Conservation (phyloP, 2,888 invertebrate species). For the Mythimna impura region DNA sequence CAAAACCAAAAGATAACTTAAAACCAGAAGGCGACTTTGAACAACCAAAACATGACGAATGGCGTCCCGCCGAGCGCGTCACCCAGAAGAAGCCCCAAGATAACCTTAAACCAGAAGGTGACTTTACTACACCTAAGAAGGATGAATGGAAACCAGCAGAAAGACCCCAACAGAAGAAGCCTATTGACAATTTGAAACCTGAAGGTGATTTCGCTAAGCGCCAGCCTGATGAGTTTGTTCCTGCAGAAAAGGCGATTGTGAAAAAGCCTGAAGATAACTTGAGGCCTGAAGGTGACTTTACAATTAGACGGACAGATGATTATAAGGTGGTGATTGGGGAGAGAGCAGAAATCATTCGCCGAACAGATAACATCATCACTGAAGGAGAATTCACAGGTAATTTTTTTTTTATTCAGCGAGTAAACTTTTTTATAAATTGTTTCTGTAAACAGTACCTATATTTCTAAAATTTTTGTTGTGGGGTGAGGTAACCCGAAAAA, state of each 20-base stretch:
- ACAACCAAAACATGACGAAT: conserved; percentile 78
- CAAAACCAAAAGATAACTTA: conserved; percentile 80
- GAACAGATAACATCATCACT: conserved; percentile 92
- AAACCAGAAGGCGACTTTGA: conserved; percentile 74
- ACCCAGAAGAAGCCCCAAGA: conserved; percentile 79
- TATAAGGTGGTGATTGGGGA: conserved; percentile 91
- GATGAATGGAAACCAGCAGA: conserved; percentile 86
- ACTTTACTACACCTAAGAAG: conserved; percentile 85
- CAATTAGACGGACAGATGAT: conserved; percentile 90
- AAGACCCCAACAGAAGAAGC: conserved; percentile 80
- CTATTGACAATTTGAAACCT: conserved; percentile 88
- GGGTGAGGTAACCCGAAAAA: too few relatives aligned
- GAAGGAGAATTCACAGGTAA: conserved; percentile 92
- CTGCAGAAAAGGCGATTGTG: conserved; percentile 83
- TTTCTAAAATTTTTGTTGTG: too few relatives aligned
- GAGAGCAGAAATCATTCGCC: conserved; percentile 91
- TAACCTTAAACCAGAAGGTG: conserved; percentile 91
- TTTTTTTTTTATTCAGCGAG: neutral
- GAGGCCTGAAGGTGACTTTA: conserved; percentile 90
- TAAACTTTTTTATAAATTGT: too few relatives aligned
- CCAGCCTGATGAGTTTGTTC: conserved; percentile 77
- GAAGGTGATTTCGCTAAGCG: conserved; percentile 89
- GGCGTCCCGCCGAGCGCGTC: conserved; percentile 82
- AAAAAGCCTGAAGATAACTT: conserved; percentile 59
- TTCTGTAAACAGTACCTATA: too few relatives aligned